Evolutionary conservation across 1,140 invertebrate genomes (phyloP), one percentile per base, ranked within the genome.

Genomic region (Drosophila paulistorum): DNA sequence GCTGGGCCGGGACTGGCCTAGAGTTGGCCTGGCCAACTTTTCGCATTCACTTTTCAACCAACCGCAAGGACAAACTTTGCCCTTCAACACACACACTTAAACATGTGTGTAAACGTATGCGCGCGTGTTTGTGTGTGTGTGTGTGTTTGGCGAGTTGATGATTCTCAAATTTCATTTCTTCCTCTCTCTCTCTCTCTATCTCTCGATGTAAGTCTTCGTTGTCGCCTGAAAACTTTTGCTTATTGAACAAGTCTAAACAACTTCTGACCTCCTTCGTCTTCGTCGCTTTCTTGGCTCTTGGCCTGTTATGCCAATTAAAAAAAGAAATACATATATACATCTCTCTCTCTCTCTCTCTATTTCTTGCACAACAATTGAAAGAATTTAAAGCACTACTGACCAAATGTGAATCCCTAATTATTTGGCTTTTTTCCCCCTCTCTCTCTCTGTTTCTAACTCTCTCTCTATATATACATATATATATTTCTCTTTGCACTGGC

Each of bases 31-130:
- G 57, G 30, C 57, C 57, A 59, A 59, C 57, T 59, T 59, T 59
- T 59, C 57, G 57, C 57, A 59, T 59, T 59, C 57, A 59, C 35
- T 41, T 61, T 41, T 39, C 39, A 51, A 23, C 37, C 39, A 73
- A 68, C 54, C 73, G 20, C 69, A 72, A 66, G 72, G 69, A 71
- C 62, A 62, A 74, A 77, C 71, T 74, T 77, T 77, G 33, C 61
- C 33, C 57, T 14, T 17, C 17, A 6, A 51, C 45, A 51, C 17
- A 51, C 45, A 11, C 17, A 51, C 45, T 3, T 10, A 51, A 51
- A 10, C 45, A 51, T 51, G 45, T 51, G 45, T 51, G 45, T 48
- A 48, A 48, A 14, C 14, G 14, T 17, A 7, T 65, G 62, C 37
- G n/a, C 20, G 20, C 20, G 20, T 23, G 20, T n/a, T 59, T 14